Percentiles rank a stretch among this genome's conserved stretches.
Conservation (phyloP, 37 sponge, comb jelly and placozoan genomes). For the Trichoplax adhaerens region DNA sequence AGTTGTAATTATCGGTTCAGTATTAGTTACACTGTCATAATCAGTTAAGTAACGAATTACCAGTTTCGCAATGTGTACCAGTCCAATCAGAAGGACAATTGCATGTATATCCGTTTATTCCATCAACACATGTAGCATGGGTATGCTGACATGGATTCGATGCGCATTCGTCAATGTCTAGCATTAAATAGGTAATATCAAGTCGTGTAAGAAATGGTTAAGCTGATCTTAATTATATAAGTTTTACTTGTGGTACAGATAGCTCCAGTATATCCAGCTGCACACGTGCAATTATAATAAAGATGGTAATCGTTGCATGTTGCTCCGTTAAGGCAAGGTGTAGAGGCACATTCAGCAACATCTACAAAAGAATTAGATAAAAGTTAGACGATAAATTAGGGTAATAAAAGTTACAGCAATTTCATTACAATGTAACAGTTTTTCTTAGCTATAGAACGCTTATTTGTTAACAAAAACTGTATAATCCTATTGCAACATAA, state of each 20-base stretch:
- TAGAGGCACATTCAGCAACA: conserved; percentile 37
- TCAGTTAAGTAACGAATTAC: background rate
- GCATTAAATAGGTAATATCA: conserved; percentile 9
- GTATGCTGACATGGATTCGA: conserved; percentile 22
- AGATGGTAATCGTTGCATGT: conserved; percentile 23
- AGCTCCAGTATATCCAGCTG: conserved; percentile 9
- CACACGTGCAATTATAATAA: conserved; percentile 11
- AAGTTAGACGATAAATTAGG: too few relatives aligned
- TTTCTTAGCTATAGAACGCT: too few relatives aligned
- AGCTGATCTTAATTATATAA: background rate
- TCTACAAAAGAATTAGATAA: background rate
- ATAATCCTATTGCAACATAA: too few relatives aligned
- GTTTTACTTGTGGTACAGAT: conserved; percentile 7
- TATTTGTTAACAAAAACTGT: too few relatives aligned
- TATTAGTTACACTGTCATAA: conserved; percentile 8
- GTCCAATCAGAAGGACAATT: conserved; percentile 5
- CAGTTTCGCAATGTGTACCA: background rate
- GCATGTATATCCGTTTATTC: conserved; percentile 17
- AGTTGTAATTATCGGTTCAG: background rate
- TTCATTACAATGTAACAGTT: too few relatives aligned
- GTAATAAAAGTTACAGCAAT: too few relatives aligned
- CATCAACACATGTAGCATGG: conserved; percentile 35
- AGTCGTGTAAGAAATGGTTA: background rate
- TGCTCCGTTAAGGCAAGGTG: conserved; percentile 36
- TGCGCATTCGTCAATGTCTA: conserved; percentile 40